Conservation (phyloP, 1,140 invertebrate genomes). For the Drepana arcuata region DNA sequence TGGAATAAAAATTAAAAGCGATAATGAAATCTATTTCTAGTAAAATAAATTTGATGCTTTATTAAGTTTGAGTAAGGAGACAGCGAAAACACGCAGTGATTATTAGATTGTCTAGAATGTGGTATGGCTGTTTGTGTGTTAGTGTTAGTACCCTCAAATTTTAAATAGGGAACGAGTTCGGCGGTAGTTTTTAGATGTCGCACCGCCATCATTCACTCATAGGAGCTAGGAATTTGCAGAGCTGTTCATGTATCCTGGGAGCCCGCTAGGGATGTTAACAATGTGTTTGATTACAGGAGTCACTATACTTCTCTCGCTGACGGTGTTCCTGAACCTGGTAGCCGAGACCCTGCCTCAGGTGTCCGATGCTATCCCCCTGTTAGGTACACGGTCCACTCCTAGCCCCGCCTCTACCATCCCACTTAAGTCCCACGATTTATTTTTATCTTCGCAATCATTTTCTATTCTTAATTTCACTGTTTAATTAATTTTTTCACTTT, state of each 20-base stretch:
- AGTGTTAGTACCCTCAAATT: slow-evolving; percentile 23
- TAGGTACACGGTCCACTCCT: slow-evolving; percentile 80
- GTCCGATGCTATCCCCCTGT: slow-evolving; percentile 94
- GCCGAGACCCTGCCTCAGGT: slow-evolving; percentile 96
- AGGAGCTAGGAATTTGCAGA: too few relatives aligned
- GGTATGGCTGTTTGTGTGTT: slow-evolving; percentile 30
- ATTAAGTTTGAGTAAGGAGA: slow-evolving; percentile 21
- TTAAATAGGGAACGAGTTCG: too few relatives aligned
- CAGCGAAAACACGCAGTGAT: slow-evolving; percentile 23
- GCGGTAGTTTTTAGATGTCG: too few relatives aligned
- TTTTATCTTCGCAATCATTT: slow-evolving; percentile 16
- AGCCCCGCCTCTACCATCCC: not conserved
- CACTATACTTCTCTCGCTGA: slow-evolving; percentile 99
- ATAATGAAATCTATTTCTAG: too few relatives aligned
- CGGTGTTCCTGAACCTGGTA: slow-evolving; percentile 98
- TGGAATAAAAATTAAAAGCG: too few relatives aligned
- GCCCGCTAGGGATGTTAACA: slow-evolving; percentile 39
- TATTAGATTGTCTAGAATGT: slow-evolving; percentile 32
- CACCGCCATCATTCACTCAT: too few relatives aligned
- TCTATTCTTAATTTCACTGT: slow-evolving; percentile 27
- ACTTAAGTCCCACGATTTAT: slow-evolving; percentile 14
- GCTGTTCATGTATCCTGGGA: slow-evolving; percentile 4
- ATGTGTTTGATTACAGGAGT: slow-evolving; percentile 93
- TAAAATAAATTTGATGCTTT: too few relatives aligned
- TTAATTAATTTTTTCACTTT: slow-evolving; percentile 13